These are phyloP conservation scores for Megaptera novaeangliae DNA, from an alignment of 2,113 vertebrate genomes.

Conservation along the genomic window DNA sequence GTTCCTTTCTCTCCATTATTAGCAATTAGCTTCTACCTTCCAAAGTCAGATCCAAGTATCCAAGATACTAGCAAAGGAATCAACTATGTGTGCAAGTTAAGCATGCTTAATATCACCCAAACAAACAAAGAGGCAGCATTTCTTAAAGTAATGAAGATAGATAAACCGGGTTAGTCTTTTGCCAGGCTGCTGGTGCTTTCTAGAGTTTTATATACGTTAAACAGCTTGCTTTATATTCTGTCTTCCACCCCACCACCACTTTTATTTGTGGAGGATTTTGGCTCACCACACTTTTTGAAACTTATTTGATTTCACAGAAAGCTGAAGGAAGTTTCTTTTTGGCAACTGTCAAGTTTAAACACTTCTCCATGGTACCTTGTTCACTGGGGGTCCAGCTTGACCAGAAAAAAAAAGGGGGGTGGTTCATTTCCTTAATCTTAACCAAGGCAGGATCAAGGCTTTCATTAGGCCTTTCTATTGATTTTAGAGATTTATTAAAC, in stretches of 20 bases:
- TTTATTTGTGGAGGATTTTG: conserved; percentile 54
- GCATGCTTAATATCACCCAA: conserved; percentile 84
- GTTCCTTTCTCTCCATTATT: conserved; percentile 87
- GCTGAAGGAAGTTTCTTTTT: conserved; percentile 45
- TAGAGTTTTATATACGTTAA: conserved; percentile 59
- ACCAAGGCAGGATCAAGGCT: neutral
- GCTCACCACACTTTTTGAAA: conserved; percentile 45
- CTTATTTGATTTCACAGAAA: conserved; percentile 58
- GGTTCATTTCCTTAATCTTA: neutral
- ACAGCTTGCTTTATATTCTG: conserved; percentile 43
- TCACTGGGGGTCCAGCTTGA: neutral
- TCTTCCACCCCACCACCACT: neutral
- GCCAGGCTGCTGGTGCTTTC: conserved; percentile 68
- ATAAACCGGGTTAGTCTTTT: conserved; percentile 81
- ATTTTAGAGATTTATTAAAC: conserved; percentile 19
- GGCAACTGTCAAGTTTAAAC: conserved; percentile 45
- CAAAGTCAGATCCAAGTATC: conserved; percentile 87
- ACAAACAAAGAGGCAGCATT: conserved; percentile 83
- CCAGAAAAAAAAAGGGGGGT: neutral
- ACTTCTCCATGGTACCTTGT: neutral
- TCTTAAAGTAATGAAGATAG: conserved; percentile 84
- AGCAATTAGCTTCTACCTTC: conserved; percentile 89
- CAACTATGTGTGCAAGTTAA: conserved; percentile 83
- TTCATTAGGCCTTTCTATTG: neutral
- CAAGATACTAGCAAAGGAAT: conserved; percentile 87